Evolutionary conservation across 1,140 invertebrate genomes (phyloP).

Genomic region (Parapsyche elsis): DNA sequence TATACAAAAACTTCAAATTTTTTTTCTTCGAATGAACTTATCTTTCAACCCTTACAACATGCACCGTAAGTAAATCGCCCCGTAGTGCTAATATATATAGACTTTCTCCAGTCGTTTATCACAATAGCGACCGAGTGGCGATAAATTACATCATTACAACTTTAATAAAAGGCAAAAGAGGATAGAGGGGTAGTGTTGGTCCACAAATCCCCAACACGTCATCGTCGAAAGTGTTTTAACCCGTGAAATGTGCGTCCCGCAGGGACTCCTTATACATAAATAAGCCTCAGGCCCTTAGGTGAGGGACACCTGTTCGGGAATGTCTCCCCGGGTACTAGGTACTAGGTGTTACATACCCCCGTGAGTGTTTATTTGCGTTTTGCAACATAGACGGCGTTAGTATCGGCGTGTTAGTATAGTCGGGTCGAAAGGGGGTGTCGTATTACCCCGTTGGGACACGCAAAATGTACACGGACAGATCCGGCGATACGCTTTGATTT

Average conservation of each 20-base stretch:
- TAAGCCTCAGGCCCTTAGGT: background rate
- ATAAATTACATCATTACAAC: background rate
- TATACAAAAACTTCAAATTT: no score
- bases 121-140: no score
- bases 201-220: background rate
- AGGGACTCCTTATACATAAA: background rate
- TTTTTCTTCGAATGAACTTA: no score
- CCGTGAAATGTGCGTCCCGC: slow-evolving; percentile 15
- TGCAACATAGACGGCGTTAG: background rate
- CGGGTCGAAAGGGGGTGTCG: background rate
- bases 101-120: no score
- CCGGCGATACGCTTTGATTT: slow-evolving; percentile 25
- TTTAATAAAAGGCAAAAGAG: background rate
- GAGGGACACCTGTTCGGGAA: slow-evolving; percentile 22
- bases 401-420: background rate
- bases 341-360: background rate
- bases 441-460: slow-evolving; percentile 12
- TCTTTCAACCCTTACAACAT: no score
- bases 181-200: background rate
- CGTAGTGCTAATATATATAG: no score
- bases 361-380: background rate
- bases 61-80: no score
- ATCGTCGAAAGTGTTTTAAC: slow-evolving; percentile 20
- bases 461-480: background rate
- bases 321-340: background rate